These are phyloP conservation scores for Chelon auratus DNA, from an alignment of 2,797 vertebrate species.

Conservation along the genomic window DNA sequence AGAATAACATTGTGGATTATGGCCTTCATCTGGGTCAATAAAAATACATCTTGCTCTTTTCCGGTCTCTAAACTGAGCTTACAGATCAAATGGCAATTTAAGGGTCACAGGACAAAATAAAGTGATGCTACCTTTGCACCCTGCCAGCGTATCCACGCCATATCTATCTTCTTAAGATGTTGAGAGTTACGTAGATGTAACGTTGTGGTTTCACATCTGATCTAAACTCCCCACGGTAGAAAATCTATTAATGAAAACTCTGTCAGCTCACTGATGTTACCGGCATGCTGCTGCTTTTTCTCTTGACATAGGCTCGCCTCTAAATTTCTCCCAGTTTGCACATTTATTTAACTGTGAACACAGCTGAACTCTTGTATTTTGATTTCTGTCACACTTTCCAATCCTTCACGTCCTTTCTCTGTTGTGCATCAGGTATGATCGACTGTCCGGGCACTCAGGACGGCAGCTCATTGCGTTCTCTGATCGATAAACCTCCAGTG, in stretches of 20 bases:
- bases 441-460: slow-evolving; percentile 95
- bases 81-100: background rate
- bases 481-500: slow-evolving; percentile 97
- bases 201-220: background rate
- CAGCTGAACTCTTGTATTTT: background rate
- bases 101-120: background rate
- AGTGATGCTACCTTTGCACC: too few species aligned
- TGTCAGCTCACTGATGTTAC: background rate
- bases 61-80: too few species aligned
- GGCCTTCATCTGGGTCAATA: background rate
- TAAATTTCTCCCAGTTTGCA: too few species aligned
- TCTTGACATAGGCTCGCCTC: too few species aligned
- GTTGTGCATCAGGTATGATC: slow-evolving; percentile 89
- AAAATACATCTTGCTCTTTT: background rate
- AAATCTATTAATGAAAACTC: background rate
- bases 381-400: background rate
- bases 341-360: background rate
- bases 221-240: background rate
- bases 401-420: background rate
- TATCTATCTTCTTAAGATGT: background rate
- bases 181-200: background rate
- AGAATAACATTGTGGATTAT: too few species aligned
- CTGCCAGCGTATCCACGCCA: too few species aligned
- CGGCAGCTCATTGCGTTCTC: slow-evolving; percentile 94
- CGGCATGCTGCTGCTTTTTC: too few species aligned